Percentiles rank a stretch among this genome's conserved stretches.
phyloP scores from a whole-genome alignment of 1,140 invertebrate species.

The Hetaerina americana region DNA sequence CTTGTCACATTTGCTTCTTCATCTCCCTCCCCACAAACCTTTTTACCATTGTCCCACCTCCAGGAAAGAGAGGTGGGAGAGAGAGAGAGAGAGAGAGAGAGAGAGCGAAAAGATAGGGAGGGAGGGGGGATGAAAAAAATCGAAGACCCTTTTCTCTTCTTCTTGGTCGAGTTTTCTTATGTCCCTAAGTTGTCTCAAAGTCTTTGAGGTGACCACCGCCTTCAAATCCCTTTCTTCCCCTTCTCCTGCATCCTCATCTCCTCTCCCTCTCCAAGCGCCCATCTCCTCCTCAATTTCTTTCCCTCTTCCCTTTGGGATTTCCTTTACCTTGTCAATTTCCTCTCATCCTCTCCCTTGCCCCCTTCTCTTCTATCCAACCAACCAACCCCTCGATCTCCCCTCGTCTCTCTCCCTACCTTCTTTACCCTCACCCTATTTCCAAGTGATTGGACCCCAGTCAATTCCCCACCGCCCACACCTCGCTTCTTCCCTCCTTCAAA shows the following conservation, averaged over 20 bases:
- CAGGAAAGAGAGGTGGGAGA: no score
- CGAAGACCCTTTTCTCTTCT: not conserved
- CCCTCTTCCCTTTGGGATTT: not conserved
- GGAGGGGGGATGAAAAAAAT: no score
- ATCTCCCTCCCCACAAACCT: not conserved
- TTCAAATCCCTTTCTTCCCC: no score
- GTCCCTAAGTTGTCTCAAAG: not conserved
- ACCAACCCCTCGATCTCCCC: no score
- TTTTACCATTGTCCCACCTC: not conserved
- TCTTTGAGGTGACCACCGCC: not conserved
- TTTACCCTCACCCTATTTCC: not conserved
- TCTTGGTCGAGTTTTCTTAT: not conserved
- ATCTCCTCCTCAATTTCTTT: not conserved
- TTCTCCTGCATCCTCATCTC: no score
- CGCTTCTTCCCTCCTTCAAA: no score
- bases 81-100: no score
- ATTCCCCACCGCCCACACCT: not conserved
- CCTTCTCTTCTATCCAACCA: no score
- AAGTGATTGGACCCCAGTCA: not conserved
- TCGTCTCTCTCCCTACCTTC: no score
- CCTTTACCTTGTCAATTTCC: not conserved
- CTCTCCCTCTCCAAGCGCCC: not conserved
- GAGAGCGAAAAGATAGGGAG: no score
- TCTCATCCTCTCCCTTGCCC: no score
- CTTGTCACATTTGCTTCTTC: not conserved